Base-by-base conservation (phyloP, 2,113 vertebrate species). In the Corydoras maculifer region DNA sequence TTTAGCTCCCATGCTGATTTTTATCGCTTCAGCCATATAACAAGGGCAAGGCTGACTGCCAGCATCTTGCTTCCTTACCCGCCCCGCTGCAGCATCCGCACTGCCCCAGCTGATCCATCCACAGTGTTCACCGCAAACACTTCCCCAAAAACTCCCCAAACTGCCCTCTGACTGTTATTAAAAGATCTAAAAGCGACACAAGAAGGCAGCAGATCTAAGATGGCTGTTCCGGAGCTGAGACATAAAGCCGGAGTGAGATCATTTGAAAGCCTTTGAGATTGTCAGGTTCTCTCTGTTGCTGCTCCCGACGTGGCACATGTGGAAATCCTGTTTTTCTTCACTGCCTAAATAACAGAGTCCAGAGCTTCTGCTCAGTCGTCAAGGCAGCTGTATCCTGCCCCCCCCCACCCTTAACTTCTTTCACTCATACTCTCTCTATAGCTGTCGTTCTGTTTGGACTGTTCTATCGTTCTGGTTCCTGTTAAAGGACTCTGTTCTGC, bases 1-100 rank as follows among this genome's bases (percentile, higher is more conserved):
- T 9, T 76, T 80, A 54, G 79, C 88, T 70, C 88, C 90, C 88
- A 90, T 90, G 8, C 50, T 77, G 60, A 29, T 25, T 62, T 66
- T 71, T 75, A 75, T 57, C 62, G 59, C 35, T 31, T 72, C 51
- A 72, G 70, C 74, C 58, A 62, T 3, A 65, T 53, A 30, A 18
- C 79, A 77, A 61, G 50, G 14, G 18, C 35, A 55, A 64, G 60
- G 55, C 69, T 58, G 62, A 35, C 69, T 50, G 31, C 51, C 63
- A 32, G 2, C 73, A 68, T 73, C 50, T 13, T 65, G 57, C 65
- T 66, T 59, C 14, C 53, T 43, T 14, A 55, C 32, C 64, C 68
- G 50, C 58, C 68, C 73, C 58, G 61, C 58, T 65, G 31, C 50
- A 62, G 53, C 59, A 35, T 58, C 67, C 32, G 32, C 25, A 18